These are phyloP conservation scores for Cheilosia soror DNA, from an alignment of 2,888 invertebrate species.

Conservation along the genomic window DNA sequence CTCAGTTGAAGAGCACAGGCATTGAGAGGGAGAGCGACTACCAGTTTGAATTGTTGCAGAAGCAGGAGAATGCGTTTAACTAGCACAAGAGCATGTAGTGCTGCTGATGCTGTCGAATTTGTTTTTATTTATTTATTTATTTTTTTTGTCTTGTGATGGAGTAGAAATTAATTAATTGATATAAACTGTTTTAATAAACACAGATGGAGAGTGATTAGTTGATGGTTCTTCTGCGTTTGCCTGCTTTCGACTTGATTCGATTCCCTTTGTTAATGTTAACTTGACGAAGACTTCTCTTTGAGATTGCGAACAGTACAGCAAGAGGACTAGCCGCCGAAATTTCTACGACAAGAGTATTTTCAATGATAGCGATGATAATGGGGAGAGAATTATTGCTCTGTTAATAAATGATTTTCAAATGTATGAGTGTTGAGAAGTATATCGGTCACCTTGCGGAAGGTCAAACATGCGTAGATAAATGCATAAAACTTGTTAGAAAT, in stretches of 20 bases:
- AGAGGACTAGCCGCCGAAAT: constrained; percentile 1
- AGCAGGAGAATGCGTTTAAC: constrained; percentile 59
- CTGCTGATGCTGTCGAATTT: not conserved
- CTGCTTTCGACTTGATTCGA: constrained; percentile 5
- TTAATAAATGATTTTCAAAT: constrained; percentile 12
- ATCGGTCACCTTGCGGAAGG: constrained; percentile 86
- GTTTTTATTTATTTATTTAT: constrained; percentile 42
- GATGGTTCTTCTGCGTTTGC: not conserved
- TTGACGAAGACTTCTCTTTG: constrained; percentile 39
- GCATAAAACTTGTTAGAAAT: constrained; percentile 52
- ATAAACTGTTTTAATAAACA: constrained; percentile 31
- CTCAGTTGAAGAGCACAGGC: constrained; percentile 29
- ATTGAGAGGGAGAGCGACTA: constrained; percentile 9
- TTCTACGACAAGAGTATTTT: constrained; percentile 17
- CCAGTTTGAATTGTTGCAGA: constrained; percentile 59
- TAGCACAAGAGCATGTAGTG: not conserved
- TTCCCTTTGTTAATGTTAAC: constrained; percentile 3
- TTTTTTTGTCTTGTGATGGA: constrained; percentile 52
- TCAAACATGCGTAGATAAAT: constrained; percentile 83
- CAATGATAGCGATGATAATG: not conserved
- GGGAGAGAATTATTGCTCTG: constrained; percentile 5
- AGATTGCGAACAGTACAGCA: not conserved
- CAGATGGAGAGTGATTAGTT: constrained; percentile 12
- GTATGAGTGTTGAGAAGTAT: constrained; percentile 68
- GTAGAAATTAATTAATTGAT: constrained; percentile 31